Conservation (phyloP, 2,113 vertebrate species). For the Micronisus gabar region DNA sequence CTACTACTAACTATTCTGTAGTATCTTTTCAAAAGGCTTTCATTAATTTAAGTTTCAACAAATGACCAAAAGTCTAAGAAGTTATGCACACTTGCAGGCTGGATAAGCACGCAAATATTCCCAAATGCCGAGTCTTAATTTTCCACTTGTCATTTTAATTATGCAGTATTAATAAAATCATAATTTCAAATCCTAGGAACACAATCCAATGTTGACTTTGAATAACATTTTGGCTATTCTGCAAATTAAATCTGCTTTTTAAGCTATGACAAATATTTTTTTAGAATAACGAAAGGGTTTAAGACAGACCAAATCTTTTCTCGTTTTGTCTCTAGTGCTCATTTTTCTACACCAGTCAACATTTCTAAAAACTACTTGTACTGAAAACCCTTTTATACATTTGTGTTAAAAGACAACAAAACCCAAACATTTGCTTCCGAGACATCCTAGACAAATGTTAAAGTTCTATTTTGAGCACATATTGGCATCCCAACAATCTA, state of each 20-base stretch:
- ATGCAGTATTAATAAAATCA: constrained; percentile 1
- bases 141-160: constrained; percentile 38
- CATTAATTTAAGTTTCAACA: neutral
- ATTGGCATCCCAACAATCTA: neutral
- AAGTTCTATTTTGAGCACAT: neutral
- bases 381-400: neutral
- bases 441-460: neutral
- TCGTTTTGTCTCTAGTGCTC: neutral
- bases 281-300: neutral
- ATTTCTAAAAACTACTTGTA: neutral
- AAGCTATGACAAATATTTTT: constrained; percentile 28
- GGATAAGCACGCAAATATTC: neutral
- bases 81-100: neutral
- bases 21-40: neutral
- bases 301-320: neutral
- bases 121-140: neutral
- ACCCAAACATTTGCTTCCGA: neutral
- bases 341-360: neutral
- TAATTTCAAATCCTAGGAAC: neutral
- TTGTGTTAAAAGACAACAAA: neutral
- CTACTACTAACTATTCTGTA: neutral
- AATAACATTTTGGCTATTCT: neutral
- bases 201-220: neutral
- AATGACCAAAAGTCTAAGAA: neutral
- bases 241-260: constrained; percentile 34